Percentiles rank a stretch among this genome's conserved stretches.
These are phyloP conservation scores for Anagyrus pseudococci DNA, from an alignment of 2,888 invertebrate genomes.

Conservation along the genomic window DNA sequence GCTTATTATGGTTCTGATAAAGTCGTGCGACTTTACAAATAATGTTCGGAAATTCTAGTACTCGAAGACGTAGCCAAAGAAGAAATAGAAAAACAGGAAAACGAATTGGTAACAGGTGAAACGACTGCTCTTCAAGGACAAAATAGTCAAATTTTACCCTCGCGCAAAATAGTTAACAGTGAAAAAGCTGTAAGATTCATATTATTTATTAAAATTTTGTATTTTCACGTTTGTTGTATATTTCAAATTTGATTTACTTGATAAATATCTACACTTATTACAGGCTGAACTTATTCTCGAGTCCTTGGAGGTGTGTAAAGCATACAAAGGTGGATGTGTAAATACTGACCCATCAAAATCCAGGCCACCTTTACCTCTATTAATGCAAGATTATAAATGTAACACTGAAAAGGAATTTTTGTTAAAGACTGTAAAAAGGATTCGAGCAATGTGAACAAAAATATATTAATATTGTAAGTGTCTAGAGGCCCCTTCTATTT, in stretches of 20 bases:
- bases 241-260: too few relatives aligned
- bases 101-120: constrained; percentile 75
- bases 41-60: constrained; percentile 88
- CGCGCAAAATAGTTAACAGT: constrained; percentile 86
- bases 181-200: constrained; percentile 87
- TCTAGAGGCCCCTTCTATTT: too few relatives aligned
- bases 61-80: constrained; percentile 89
- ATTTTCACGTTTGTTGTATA: too few relatives aligned
- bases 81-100: constrained; percentile 79
- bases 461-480: too few relatives aligned
- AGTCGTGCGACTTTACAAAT: constrained; percentile 84
- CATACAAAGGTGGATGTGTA: constrained; percentile 68
- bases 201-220: too few relatives aligned
- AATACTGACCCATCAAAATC: constrained; percentile 64
- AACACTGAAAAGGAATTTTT: constrained; percentile 80
- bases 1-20: constrained; percentile 87
- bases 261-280: too few relatives aligned
- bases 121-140: constrained; percentile 73
- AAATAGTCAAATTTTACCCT: constrained; percentile 81
- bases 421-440: constrained; percentile 77
- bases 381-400: constrained; percentile 83
- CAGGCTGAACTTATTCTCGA: constrained; percentile 91
- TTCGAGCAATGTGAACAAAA: constrained; percentile 89
- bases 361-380: constrained; percentile 72
- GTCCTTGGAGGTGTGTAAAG: constrained; percentile 79